Base-by-base conservation (phyloP, 2,113 vertebrate species). In the Leucopternis melanops region DNA sequence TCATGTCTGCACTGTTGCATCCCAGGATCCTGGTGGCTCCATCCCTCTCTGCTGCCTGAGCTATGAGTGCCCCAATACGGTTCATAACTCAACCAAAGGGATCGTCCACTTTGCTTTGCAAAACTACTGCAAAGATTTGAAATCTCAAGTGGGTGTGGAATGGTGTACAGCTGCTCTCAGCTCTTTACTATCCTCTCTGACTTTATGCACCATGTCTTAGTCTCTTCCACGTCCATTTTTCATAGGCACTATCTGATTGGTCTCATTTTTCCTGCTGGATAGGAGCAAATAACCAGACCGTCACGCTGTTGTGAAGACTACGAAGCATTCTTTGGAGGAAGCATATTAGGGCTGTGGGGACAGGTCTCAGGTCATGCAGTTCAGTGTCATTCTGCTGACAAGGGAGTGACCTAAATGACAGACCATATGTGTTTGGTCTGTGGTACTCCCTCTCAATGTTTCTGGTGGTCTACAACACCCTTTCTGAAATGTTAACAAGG, bases 21-120 rank as follows among this genome's bases (percentile, higher is more conserved):
- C n/a, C n/a, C n/a, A n/a, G n/a, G n/a, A n/a, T n/a, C n/a, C n/a
- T n/a, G n/a, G n/a, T n/a, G n/a, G n/a, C n/a, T n/a, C n/a, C n/a
- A n/a, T n/a, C n/a, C n/a, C n/a, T n/a, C n/a, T n/a, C n/a, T n/a
- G n/a, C n/a, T n/a, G n/a, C n/a, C n/a, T n/a, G n/a, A n/a, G n/a
- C n/a, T n/a, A n/a, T n/a, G n/a, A n/a, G n/a, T n/a, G n/a, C n/a
- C n/a, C n/a, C n/a, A n/a, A n/a, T n/a, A n/a, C n/a, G n/a, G n/a
- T n/a, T n/a, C n/a, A n/a, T n/a, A n/a, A n/a, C n/a, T n/a, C n/a
- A n/a, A n/a, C n/a, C n/a, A n/a, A n/a, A n/a, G n/a, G n/a, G n/a
- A n/a, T n/a, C n/a, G n/a, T n/a, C n/a, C n/a, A n/a, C n/a, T n/a
- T 96, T 95, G 85, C 93, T 94, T 78, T 95, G 79, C 96, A 95